A percentile compares a stretch with the other conserved stretches of the same genome.
Evolutionary conservation across 2,888 invertebrate species (phyloP).

Genomic region (Archips xylosteana): DNA sequence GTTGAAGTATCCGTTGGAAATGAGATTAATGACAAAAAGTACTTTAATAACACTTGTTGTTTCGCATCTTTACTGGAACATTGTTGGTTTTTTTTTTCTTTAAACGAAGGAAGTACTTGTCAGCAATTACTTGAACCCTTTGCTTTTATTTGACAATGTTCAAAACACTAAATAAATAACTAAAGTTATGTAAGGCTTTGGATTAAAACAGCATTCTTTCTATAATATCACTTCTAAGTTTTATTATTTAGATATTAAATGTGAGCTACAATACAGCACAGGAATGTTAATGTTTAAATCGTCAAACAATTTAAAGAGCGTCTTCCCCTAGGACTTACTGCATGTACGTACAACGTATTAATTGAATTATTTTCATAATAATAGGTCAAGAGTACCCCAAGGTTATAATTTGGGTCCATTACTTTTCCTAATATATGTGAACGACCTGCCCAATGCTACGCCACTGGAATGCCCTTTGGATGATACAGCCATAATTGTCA

Average conservation of each 20-base stretch:
- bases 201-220: not conserved
- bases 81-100: not conserved
- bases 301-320: not conserved
- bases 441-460: not conserved
- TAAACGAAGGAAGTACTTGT: not conserved
- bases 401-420: conserved; percentile 8
- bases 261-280: not conserved
- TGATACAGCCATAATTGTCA: not conserved
- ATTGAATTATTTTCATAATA: conserved; percentile 13
- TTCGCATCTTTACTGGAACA: not conserved
- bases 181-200: not conserved
- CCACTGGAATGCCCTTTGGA: not conserved
- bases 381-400: not conserved
- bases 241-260: not conserved
- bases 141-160: not conserved
- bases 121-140: no score
- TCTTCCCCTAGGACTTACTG: not conserved
- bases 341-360: not conserved
- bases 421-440: conserved; percentile 7
- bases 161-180: not conserved
- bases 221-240: no score
- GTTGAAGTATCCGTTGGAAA: not conserved
- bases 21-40: not conserved
- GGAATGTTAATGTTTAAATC: not conserved
- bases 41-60: not conserved